A percentile compares a stretch with the other conserved stretches of the same genome.
Conservation (phyloP, 1,140 invertebrate species). For the Apis cerana region DNA sequence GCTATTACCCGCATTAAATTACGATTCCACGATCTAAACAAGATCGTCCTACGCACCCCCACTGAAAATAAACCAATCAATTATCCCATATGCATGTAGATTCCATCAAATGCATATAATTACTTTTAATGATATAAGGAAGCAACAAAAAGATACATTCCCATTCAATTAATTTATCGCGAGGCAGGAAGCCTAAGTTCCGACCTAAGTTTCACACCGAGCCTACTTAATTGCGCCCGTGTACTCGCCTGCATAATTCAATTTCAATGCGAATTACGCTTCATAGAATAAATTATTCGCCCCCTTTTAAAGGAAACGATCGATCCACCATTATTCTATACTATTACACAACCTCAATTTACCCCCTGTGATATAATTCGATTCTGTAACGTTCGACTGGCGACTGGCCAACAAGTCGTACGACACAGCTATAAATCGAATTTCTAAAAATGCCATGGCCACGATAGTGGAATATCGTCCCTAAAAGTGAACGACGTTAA, state of each 20-base stretch:
- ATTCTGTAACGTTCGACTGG: neutral
- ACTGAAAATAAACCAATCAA: constrained; percentile 11
- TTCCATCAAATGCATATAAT: neutral
- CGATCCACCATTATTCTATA: neutral
- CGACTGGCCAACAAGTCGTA: neutral
- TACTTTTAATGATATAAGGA: neutral
- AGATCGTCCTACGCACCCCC: neutral
- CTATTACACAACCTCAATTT: neutral
- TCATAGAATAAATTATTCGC: constrained; percentile 1
- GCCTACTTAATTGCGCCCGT: neutral
- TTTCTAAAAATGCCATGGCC: neutral
- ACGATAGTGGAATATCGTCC: neutral
- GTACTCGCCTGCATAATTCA: neutral
- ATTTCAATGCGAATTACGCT: neutral
- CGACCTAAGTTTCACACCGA: neutral
- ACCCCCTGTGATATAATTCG: neutral
- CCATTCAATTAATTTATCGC: neutral
- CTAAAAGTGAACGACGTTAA: neutral
- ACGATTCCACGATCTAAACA: neutral
- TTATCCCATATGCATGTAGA: neutral
- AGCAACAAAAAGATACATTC: neutral
- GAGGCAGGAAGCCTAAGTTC: neutral
- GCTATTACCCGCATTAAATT: constrained; percentile 3
- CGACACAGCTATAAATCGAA: neutral
- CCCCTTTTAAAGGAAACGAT: neutral